Base-by-base conservation (phyloP, 2,797 vertebrate genomes). In the Limosa lapponica region DNA sequence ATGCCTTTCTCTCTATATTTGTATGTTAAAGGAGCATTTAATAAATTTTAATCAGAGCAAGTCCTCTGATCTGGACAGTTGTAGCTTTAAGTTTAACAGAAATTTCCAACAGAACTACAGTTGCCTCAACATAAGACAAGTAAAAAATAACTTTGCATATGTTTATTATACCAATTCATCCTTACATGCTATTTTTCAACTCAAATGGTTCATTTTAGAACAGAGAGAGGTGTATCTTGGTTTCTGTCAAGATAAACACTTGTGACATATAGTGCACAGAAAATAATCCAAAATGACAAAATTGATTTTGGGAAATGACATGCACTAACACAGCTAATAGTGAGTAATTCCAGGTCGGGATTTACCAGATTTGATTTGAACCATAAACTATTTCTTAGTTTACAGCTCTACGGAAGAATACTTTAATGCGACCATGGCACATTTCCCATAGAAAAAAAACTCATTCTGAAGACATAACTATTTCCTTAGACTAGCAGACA, bases 221-320 rank as follows among this genome's bases (percentile, higher is more conserved):
- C 27, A 73, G 77, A 84, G 30, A 70, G 44, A 11, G 80, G 39
- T 13, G 7, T 43, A 71, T 77, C 44, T 95, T 93, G 84, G 51
- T 80, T 85, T 92, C 79, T 87, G 44, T 93, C 87, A 85, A 41
- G 81, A 79, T 64, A 92, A 96, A 95, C 44, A 82, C 37, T 89
- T 75, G 48, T 65, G 86, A 90, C 81, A 89, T 17, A 41, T 5
- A 72, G n/a, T 2, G 5, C 62, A 87, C 30, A 85, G 87, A 95
- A 94, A 93, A 93, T 80, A 89, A 96, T 80, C 48, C 37, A 49
- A 57, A 94, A 89, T 13, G 83, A 93, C 87, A 94, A 77, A 82
- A 92, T 4, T 57, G 59, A 82, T 93, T 93, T 80, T 94, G 59
- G 90, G 71, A 92, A 84, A 89, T 1, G 12, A 78, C 81, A 78